phyloP scores from a whole-genome alignment of 2,113 vertebrate species.

The Delphinus delphis region DNA sequence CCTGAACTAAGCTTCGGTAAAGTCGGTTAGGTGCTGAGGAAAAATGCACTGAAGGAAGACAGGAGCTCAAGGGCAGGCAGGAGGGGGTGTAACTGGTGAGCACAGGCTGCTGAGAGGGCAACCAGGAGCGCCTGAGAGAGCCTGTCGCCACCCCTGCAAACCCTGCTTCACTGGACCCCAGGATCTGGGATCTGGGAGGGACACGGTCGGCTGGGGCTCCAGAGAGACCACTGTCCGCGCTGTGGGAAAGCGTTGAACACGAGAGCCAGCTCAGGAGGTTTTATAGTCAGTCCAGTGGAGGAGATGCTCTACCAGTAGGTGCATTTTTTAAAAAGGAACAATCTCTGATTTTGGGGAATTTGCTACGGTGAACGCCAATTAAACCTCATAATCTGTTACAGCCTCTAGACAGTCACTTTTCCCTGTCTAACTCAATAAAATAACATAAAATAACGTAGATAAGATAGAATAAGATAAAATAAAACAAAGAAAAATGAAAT shows the following conservation, averaged over 20 bases:
- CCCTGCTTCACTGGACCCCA: too few species aligned
- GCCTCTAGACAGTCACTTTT: too few species aligned
- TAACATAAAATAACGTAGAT: neutral
- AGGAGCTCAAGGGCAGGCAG: too few species aligned
- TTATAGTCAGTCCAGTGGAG: neutral
- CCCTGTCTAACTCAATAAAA: too few species aligned
- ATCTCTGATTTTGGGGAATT: neutral
- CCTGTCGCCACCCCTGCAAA: too few species aligned
- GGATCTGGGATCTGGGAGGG: too few species aligned
- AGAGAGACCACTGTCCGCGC: neutral
- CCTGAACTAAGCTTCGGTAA: neutral
- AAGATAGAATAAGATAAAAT: too few species aligned
- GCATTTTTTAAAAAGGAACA: neutral
- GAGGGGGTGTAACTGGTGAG: too few species aligned
- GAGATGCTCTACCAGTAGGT: neutral
- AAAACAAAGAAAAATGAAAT: too few species aligned
- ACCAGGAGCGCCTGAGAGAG: neutral
- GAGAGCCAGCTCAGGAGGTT: neutral
- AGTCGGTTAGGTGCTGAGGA: too few species aligned
- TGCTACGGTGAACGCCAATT: neutral
- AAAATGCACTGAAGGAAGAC: too few species aligned
- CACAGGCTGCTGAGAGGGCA: too few species aligned
- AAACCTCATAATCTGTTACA: neutral
- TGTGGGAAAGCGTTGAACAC: rapidly evolving
- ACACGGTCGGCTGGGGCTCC: neutral